phyloP scores from a whole-genome alignment of 2,888 invertebrate genomes.

The Matsumyia berberina region DNA sequence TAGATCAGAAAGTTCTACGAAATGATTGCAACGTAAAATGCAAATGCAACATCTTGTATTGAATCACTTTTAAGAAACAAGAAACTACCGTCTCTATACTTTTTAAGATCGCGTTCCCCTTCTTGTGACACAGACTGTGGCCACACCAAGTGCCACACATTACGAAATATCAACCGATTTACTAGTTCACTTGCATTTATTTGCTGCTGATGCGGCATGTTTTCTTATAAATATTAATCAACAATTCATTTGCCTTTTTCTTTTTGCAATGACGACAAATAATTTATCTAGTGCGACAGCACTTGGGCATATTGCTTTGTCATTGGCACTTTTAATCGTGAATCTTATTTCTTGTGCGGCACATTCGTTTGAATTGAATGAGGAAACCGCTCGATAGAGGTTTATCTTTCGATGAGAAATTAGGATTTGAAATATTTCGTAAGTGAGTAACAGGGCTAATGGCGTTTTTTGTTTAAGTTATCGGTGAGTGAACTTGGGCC shows the following conservation, averaged over 20 bases:
- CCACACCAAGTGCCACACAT: slow-evolving; percentile 28
- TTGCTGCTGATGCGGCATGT: slow-evolving; percentile 25
- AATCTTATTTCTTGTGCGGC: neutral
- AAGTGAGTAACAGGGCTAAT: too few species aligned
- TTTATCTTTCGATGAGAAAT: too few species aligned
- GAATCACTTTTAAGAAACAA: too few species aligned
- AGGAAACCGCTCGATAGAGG: too few species aligned
- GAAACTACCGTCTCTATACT: too few species aligned
- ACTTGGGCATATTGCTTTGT: slow-evolving; percentile 19
- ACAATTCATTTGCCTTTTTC: slow-evolving; percentile 13
- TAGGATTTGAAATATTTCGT: too few species aligned
- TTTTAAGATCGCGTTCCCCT: neutral
- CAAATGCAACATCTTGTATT: too few species aligned
- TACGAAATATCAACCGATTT: slow-evolving; percentile 24
- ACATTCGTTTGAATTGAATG: neutral
- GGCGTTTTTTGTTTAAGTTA: too few species aligned
- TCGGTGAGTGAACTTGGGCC: too few species aligned
- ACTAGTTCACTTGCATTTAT: slow-evolving; percentile 14
- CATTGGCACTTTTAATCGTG: slow-evolving; percentile 31
- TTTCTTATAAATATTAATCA: slow-evolving; percentile 39
- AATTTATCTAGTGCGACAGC: neutral
- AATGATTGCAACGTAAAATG: too few species aligned
- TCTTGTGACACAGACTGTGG: slow-evolving; percentile 21
- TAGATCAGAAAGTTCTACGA: too few species aligned
- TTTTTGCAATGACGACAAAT: slow-evolving; percentile 4